Evolutionary conservation across 1,140 invertebrate genomes (phyloP).

Genomic region (Drosophila mayri): DNA sequence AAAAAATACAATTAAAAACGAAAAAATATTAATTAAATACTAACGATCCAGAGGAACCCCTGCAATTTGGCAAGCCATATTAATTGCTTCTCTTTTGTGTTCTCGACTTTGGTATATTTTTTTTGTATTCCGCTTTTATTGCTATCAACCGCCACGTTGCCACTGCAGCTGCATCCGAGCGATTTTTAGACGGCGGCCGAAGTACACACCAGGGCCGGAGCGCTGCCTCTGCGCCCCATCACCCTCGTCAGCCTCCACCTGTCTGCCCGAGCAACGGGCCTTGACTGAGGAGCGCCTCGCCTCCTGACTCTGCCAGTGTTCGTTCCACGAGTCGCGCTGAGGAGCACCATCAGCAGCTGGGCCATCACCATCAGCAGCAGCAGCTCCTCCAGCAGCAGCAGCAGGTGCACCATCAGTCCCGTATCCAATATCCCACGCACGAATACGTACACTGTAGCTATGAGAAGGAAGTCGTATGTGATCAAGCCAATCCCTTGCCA

Average conservation of each 20-base stretch:
- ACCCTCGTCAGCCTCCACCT: constrained; percentile 85
- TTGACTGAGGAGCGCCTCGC: constrained; percentile 85
- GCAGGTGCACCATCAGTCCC: constrained; percentile 43
- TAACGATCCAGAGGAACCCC: constrained; percentile 20
- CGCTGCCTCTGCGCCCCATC: constrained; percentile 85
- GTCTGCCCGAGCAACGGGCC: constrained; percentile 85
- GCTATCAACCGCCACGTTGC: constrained; percentile 7
- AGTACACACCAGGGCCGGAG: constrained; percentile 85
- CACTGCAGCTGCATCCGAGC: constrained; percentile 88
- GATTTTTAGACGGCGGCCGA: constrained; percentile 87
- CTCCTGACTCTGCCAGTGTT: constrained; percentile 84
- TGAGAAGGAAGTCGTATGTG: constrained; percentile 84
- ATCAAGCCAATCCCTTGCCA: constrained; percentile 70
- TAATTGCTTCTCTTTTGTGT: constrained; percentile 45
- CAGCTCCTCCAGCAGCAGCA: constrained; percentile 47
- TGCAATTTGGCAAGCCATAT: constrained; percentile 39
- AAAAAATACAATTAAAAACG: constrained; percentile 21
- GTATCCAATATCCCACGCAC: constrained; percentile 61
- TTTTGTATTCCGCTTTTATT: constrained; percentile 27
- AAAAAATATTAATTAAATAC: constrained; percentile 32
- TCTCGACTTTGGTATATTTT: constrained; percentile 31
- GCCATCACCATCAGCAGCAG: constrained; percentile 45
- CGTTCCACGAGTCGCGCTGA: constrained; percentile 80
- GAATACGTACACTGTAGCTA: constrained; percentile 84
- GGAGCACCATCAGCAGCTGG: constrained; percentile 45